Evolutionary conservation across 2,888 invertebrate species (phyloP).

Genomic region (Patella caerulea): DNA sequence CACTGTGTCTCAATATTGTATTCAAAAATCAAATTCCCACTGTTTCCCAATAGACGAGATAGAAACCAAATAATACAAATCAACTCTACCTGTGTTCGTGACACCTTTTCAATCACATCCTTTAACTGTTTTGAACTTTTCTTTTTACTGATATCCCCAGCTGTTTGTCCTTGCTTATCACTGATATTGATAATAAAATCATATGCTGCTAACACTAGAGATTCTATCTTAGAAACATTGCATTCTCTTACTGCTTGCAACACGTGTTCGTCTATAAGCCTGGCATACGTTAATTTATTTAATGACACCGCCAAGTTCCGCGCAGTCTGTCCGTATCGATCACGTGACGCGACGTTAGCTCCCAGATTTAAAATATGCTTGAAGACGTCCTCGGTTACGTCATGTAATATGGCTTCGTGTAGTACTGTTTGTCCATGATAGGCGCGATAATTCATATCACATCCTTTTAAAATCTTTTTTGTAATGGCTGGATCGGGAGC

Average conservation of each 20-base stretch:
- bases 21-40: too few species aligned
- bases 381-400: conserved; percentile 48
- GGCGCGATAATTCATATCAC: conserved; percentile 50
- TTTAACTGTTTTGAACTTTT: conserved; percentile 48
- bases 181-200: conserved; percentile 62
- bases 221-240: conserved; percentile 52
- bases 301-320: conserved; percentile 46
- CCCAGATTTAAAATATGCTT: conserved; percentile 52
- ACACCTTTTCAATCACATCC: conserved; percentile 39
- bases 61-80: neutral
- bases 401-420: conserved; percentile 55
- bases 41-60: neutral
- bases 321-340: conserved; percentile 55
- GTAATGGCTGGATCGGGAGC: conserved; percentile 52
- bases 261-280: conserved; percentile 52
- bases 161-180: conserved; percentile 35
- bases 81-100: conserved; percentile 39
- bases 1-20: too few species aligned
- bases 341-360: conserved; percentile 51
- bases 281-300: conserved; percentile 44
- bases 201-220: conserved; percentile 62
- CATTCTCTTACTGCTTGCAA: conserved; percentile 44
- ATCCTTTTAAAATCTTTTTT: conserved; percentile 47
- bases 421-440: conserved; percentile 57
- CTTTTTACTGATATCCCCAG: conserved; percentile 43